Evolutionary conservation across 2,888 invertebrate genomes (phyloP).

Genomic region (Spilosoma lubricipeda): DNA sequence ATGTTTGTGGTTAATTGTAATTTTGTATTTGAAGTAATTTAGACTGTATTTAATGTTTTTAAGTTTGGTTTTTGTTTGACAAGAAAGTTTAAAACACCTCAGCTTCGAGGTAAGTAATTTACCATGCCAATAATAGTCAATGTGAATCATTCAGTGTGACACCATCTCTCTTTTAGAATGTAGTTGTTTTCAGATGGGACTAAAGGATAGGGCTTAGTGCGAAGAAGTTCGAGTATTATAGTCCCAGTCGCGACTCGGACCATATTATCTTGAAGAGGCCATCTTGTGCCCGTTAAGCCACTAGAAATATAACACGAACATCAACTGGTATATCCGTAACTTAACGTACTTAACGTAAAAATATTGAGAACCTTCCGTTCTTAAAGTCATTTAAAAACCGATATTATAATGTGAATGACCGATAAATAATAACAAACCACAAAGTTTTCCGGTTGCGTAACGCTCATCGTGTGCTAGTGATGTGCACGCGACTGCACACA

Average conservation of each 20-base stretch:
- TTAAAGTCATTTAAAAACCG: neutral
- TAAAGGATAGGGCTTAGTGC: neutral
- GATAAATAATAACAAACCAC: constrained; percentile 12
- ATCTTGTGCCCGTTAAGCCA: too few species aligned
- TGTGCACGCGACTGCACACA: constrained; percentile 16
- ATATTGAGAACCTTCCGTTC: neutral
- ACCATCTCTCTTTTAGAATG: too few species aligned
- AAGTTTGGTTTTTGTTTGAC: neutral
- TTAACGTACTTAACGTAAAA: neutral
- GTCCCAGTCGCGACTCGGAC: neutral
- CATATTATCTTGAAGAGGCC: neutral
- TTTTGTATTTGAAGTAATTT: neutral
- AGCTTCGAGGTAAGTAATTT: neutral
- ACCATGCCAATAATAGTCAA: neutral
- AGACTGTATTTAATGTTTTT: neutral
- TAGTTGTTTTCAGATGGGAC: too few species aligned
- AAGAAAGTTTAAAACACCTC: neutral
- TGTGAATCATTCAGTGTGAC: too few species aligned
- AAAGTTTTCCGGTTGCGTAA: constrained; percentile 22
- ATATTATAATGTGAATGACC: constrained; percentile 7
- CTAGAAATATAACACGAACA: neutral
- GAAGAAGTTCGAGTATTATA: neutral
- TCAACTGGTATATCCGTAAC: neutral
- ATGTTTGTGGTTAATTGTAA: neutral
- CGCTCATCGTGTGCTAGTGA: constrained; percentile 15